Evolutionary conservation across 2,113 vertebrate species (phyloP), one percentile per base, ranked within the genome.

Genomic region (Lepidothrix coronata): DNA sequence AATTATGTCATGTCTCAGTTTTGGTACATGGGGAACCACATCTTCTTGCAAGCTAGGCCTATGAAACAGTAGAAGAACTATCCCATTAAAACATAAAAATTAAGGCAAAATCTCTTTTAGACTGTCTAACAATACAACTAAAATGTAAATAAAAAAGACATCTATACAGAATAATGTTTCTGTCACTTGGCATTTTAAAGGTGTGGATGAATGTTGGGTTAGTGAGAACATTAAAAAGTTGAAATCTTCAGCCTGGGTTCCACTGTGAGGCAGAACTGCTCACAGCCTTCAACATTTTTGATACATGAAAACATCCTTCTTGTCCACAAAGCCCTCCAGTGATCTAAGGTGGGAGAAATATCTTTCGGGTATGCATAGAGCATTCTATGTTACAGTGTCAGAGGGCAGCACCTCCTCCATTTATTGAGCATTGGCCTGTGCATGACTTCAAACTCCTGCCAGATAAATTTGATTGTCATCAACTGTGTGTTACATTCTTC

Each of bases 401-500:
- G 52, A 88, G 33, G 24, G 21, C 35, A 89, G 25, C 5, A 27
- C 6, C 2, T 4, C 1, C 21, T n/a, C 11, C 19, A 66, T n/a
- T 3, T 51, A 49, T 1, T 33, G 21, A 77, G 4, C 48, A 79
- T 12, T 70, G 41, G 31, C n/a, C 20, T 2, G 1, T 39, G 21
- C 33, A 65, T 65, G 63, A 48, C 59, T 85, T 63, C 39, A 95
- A 75, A 28, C 7, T 6, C 9, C 51, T 33, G 49, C 4, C 25
- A 81, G 39, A 66, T 46, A 78, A 81, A 82, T 62, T 87, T 59
- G 5, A 9, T 93, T 90, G 15, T 58, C 49, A 31, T 91, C 52
- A 71, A 14, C 15, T 78, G 7, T 1, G 0, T 0, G 0, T 54
- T 74, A 27, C 6, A 3, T 48, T 73, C 55, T 76, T 54, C 10